phyloP scores from a whole-genome alignment of 2,797 vertebrate genomes.

The Pangasius krempfi region DNA sequence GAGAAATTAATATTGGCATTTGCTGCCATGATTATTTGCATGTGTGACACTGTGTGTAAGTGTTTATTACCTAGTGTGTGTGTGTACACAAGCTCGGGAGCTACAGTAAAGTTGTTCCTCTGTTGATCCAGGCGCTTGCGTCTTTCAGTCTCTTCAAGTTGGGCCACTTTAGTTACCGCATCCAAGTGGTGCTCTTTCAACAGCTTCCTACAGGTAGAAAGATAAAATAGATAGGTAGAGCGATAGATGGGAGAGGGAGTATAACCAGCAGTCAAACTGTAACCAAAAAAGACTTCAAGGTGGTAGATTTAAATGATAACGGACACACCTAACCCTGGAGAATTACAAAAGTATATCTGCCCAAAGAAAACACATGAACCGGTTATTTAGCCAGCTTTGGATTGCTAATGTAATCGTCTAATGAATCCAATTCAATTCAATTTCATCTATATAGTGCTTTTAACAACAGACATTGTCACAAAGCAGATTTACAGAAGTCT shows the following conservation, averaged over 20 bases:
- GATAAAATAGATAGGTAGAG: too few relatives aligned
- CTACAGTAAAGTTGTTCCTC: constrained; percentile 83
- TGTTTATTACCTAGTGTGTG: constrained; percentile 80
- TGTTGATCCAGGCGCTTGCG: constrained; percentile 87
- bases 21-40: not conserved
- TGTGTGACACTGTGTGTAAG: constrained; percentile 9
- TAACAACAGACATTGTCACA: too few relatives aligned
- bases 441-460: too few relatives aligned
- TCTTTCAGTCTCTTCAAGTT: constrained; percentile 91
- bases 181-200: constrained; percentile 93
- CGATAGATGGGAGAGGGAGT: constrained; percentile 21
- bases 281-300: not conserved
- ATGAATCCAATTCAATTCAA: too few relatives aligned
- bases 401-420: not conserved
- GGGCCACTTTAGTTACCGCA: constrained; percentile 90
- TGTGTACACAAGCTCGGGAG: constrained; percentile 81
- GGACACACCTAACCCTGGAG: not conserved
- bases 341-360: not conserved
- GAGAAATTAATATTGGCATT: not conserved
- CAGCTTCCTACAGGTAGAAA: constrained; percentile 80
- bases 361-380: not conserved
- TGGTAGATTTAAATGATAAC: not conserved
- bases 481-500: too few relatives aligned
- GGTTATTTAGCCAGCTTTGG: not conserved
- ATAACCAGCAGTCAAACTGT: not conserved